Percentiles rank a stretch among this genome's conserved stretches.
Conservation (phyloP, 2,888 invertebrate species). For the Cenopis cana region DNA sequence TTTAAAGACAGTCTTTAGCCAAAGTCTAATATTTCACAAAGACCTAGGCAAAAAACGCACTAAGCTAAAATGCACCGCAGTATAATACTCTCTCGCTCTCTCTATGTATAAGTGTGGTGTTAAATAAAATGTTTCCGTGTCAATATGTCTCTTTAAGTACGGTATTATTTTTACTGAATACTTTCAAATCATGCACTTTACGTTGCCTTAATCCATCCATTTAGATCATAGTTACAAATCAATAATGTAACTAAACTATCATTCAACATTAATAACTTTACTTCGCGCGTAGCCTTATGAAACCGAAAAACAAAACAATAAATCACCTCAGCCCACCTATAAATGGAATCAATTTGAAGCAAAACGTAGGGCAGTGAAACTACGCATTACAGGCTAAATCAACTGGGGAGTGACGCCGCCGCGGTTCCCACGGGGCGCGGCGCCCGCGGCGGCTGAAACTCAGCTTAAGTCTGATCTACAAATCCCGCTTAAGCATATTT, state of each 20-base stretch:
- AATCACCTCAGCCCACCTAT: constrained; percentile 14
- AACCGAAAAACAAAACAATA: constrained; percentile 18
- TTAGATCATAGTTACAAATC: neutral
- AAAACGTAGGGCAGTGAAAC: constrained; percentile 25
- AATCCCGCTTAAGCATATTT: constrained; percentile 33
- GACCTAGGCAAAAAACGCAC: no score
- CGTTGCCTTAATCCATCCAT: neutral
- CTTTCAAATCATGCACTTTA: neutral
- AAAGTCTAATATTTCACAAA: neutral
- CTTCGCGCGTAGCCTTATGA: neutral
- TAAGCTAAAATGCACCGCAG: neutral
- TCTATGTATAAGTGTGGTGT: no score
- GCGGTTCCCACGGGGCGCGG: constrained; percentile 52
- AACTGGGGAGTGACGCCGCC: constrained; percentile 34
- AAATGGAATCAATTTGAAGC: constrained; percentile 27
- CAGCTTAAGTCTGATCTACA: constrained; percentile 35
- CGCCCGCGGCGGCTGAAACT: constrained; percentile 51
- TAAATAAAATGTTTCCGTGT: no score
- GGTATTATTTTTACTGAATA: no score
- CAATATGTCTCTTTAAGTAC: no score
- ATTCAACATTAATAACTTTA: neutral
- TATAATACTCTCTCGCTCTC: neutral
- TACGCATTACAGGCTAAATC: constrained; percentile 42
- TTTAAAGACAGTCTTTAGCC: neutral
- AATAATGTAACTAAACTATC: no score